phyloP scores from a whole-genome alignment of 2,113 vertebrate species.

The Furnarius figulus region DNA sequence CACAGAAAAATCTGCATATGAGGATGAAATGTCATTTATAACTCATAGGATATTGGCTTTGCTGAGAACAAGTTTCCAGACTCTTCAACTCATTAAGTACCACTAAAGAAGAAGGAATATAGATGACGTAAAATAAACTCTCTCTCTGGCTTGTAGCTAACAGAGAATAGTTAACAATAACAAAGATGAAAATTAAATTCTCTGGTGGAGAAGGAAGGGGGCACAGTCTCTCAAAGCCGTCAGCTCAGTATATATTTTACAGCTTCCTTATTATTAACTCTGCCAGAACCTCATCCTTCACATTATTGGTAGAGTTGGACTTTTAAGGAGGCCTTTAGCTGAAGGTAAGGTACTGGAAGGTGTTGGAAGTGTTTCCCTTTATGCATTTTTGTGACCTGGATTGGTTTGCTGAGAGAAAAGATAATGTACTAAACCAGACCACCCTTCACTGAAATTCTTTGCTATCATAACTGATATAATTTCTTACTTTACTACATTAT shows the following conservation, averaged over 20 bases:
- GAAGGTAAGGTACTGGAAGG: background rate
- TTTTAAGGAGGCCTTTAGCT: background rate
- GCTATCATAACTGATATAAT: background rate
- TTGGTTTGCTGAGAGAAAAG: background rate
- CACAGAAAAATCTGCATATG: conserved; percentile 77
- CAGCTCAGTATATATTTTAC: background rate
- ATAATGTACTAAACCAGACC: background rate
- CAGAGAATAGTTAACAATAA: background rate
- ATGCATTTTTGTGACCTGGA: background rate
- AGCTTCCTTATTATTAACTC: background rate
- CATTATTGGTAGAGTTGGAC: background rate
- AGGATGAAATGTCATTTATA: conserved; percentile 77
- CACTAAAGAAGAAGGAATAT: conserved; percentile 34
- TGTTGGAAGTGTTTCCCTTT: background rate
- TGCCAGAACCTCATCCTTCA: background rate
- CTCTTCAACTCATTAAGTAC: conserved; percentile 66
- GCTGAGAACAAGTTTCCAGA: conserved; percentile 63
- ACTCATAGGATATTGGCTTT: conserved; percentile 69
- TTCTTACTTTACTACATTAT: background rate
- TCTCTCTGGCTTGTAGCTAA: background rate
- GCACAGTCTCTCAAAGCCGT: background rate
- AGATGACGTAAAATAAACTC: conserved; percentile 21
- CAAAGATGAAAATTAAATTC: conserved; percentile 3
- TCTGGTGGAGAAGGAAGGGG: background rate
- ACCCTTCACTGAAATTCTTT: background rate